Evolutionary conservation across 2,113 vertebrate genomes (phyloP).

Genomic region (Chloropsis cyanopogon): DNA sequence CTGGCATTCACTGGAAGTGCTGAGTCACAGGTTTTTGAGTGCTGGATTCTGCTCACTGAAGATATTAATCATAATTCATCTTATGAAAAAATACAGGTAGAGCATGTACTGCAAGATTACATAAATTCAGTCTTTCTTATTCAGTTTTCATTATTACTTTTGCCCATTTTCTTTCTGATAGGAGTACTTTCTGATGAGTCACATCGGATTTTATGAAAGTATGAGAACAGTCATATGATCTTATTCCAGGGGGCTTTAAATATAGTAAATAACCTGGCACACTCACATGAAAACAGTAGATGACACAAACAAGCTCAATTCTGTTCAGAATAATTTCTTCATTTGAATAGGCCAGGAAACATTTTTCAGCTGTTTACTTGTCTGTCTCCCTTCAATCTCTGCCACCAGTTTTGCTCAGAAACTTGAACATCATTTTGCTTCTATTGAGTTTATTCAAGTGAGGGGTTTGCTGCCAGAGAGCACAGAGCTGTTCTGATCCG

Average conservation of each 20-base stretch:
- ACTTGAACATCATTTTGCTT: not conserved
- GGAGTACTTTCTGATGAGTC: not conserved
- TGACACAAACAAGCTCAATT: not conserved
- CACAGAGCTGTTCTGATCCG: not conserved
- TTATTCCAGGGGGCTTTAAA: not conserved
- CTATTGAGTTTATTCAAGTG: not conserved
- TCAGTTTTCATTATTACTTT: not conserved
- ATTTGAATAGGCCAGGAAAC: not conserved
- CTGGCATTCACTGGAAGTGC: not conserved
- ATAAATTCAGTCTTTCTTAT: not conserved
- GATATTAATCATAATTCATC: not conserved
- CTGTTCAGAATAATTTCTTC: not conserved
- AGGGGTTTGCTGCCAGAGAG: not conserved
- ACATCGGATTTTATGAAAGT: not conserved
- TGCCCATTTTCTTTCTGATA: not conserved
- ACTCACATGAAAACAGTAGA: not conserved
- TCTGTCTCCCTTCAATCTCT: not conserved
- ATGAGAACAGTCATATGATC: not conserved
- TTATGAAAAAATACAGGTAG: not conserved
- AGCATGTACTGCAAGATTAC: not conserved
- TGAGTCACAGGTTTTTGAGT: conserved; percentile 25
- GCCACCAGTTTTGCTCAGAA: not conserved
- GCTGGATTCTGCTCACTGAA: not conserved
- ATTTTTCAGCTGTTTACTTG: not conserved
- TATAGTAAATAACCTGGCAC: not conserved